Conservation (phyloP, 2,888 invertebrate genomes). For the Crioceris asparagi region DNA sequence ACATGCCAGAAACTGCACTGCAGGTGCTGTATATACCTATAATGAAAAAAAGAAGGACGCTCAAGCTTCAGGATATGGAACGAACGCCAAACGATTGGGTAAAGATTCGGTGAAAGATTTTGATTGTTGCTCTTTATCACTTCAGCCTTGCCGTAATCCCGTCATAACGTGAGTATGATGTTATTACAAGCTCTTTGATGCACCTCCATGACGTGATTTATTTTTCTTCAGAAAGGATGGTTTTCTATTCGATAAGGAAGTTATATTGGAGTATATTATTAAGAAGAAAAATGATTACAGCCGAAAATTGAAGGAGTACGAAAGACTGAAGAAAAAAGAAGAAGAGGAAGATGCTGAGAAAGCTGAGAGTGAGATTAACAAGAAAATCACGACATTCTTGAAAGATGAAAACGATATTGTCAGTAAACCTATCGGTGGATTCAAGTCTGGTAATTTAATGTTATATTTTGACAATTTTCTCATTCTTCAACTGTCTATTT, state of each 20-base stretch:
- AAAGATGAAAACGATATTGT: conserved; percentile 73
- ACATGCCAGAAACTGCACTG: conserved; percentile 96
- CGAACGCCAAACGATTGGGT: conserved; percentile 73
- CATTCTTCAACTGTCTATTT: neutral
- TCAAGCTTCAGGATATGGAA: conserved; percentile 87
- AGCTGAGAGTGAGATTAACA: conserved; percentile 55
- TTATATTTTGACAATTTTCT: neutral
- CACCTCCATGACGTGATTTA: neutral
- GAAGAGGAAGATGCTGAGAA: conserved; percentile 59
- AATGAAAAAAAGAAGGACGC: conserved; percentile 97
- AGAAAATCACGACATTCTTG: conserved; percentile 67
- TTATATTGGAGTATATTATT: conserved; percentile 88
- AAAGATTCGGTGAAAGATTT: conserved; percentile 94
- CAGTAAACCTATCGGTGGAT: conserved; percentile 38
- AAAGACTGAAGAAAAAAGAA: conserved; percentile 71
- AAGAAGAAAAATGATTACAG: conserved; percentile 88
- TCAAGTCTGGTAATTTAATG: conserved; percentile 26
- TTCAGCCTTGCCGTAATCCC: conserved; percentile 93
- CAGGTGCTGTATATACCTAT: conserved; percentile 96
- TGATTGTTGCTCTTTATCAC: conserved; percentile 92
- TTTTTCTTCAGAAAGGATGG: conserved; percentile 57
- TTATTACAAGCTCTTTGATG: neutral
- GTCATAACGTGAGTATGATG: conserved; percentile 61
- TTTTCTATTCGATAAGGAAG: conserved; percentile 92
- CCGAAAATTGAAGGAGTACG: conserved; percentile 83